A percentile compares a stretch with the other conserved stretches of the same genome.
Evolutionary conservation across 2,888 invertebrate species (phyloP).

Genomic region (Saturnia japonica): DNA sequence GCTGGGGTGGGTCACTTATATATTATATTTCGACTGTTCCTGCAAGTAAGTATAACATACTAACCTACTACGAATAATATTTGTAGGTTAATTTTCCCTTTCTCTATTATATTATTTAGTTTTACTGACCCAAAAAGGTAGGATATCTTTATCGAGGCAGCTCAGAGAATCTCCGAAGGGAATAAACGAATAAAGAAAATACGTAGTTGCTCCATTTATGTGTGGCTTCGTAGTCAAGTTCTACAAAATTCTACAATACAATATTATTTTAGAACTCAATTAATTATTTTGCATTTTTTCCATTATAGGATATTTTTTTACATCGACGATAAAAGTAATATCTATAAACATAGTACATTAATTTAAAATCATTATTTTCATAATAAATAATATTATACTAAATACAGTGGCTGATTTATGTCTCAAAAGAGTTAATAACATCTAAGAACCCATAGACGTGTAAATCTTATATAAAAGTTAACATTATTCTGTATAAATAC

Average conservation of each 20-base stretch:
- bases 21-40: neutral
- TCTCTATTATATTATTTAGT: neutral
- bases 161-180: neutral
- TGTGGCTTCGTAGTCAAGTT: neutral
- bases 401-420: no score
- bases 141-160: neutral
- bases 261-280: neutral
- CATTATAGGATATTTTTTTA: neutral
- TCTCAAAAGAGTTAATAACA: no score
- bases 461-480: no score
- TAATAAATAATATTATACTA: no score
- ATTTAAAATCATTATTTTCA: neutral
- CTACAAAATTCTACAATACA: neutral
- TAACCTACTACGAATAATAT: neutral
- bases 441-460: no score
- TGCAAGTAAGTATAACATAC: neutral
- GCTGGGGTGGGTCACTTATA: no score
- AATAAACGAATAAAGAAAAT: neutral
- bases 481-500: no score
- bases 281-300: neutral
- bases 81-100: neutral
- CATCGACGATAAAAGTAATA: conserved; percentile 16
- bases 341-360: neutral
- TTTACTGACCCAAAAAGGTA: neutral
- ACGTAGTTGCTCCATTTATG: neutral